A percentile compares a stretch with the other conserved stretches of the same genome.
Conservation (phyloP, 2,113 vertebrate species). For the Naja naja region DNA sequence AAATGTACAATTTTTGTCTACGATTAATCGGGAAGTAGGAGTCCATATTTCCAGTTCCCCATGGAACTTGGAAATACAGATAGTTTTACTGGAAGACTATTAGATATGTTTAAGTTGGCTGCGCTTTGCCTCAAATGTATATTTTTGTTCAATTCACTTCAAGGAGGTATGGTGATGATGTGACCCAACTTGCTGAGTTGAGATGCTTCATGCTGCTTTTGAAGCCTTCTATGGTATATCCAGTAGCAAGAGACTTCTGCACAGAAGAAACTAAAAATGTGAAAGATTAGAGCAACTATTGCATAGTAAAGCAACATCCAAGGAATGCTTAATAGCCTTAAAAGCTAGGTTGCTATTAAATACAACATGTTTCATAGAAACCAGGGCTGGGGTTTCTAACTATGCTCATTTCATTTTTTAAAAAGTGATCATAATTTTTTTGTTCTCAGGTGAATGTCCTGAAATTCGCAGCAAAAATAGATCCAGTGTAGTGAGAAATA, state of each 20-base stretch:
- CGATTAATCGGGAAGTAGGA: background rate
- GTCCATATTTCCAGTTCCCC: background rate
- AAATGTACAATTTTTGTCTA: background rate
- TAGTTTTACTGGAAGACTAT: background rate
- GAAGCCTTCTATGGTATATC: background rate
- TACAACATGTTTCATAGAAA: background rate
- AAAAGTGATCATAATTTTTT: background rate
- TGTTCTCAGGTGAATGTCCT: background rate
- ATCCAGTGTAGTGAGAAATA: background rate
- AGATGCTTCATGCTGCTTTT: background rate
- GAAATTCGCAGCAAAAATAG: background rate
- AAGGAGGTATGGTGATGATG: background rate
- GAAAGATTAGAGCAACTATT: background rate
- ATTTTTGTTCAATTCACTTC: background rate
- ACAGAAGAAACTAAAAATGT: background rate
- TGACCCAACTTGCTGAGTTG: background rate
- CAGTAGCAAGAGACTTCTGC: background rate
- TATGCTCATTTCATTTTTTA: background rate
- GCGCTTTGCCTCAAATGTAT: background rate
- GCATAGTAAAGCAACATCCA: background rate
- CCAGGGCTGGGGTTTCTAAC: background rate
- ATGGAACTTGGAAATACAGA: background rate
- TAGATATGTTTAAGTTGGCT: background rate
- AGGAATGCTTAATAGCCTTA: background rate
- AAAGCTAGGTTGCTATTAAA: background rate